Base-by-base conservation (phyloP, 2,888 invertebrate genomes). In the Cordilura impudica region DNA sequence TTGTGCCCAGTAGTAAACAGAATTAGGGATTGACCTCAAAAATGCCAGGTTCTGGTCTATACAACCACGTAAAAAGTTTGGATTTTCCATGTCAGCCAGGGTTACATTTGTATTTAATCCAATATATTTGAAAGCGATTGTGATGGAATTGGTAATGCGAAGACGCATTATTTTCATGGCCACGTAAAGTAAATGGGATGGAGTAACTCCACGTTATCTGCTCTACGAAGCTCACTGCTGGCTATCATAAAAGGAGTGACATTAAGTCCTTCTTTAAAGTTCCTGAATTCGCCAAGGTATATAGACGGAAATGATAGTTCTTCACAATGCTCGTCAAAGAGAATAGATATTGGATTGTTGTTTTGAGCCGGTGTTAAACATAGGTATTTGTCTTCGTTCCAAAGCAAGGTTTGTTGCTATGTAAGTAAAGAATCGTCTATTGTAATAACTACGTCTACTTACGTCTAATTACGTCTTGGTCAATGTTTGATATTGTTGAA, bases 81-180 rank as follows among this genome's bases (percentile, higher is more conserved):
- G 83, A 58, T 82, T 82, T 82, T 87, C 79, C 21, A 88, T 82
- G 65, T 75, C 65, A 56, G 85, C 78, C 82, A 83, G 81, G 5
- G 88, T 87, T 63, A 88, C 84, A 39, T 66, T 77, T 45, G 82
- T 85, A 82, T 77, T 75, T 78, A 76, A 65, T 21, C 85, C 84
- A 74, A 87, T 80, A 82, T 85, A 83, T 74, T 82, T 84, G 63
- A 86, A 86, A 39, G 84, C 83, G 12, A 82, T 47, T 58, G 65
- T 73, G 10, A 81, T 21, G n/a, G 63, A 65, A 47, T 53, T 58
- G 12, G 58, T 43, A 82, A 65, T 69, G 87, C 83, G 71, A 88
- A 63, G 12, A 87, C 87, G 18, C 76, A 76, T 63, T n/a, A 76
- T 74, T 78, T 90, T 89, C 88, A 87, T 86, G 4, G 89, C 89